These are phyloP conservation scores for Apoderus coryli DNA, from an alignment of 2,888 invertebrate species.

Conservation along the genomic window DNA sequence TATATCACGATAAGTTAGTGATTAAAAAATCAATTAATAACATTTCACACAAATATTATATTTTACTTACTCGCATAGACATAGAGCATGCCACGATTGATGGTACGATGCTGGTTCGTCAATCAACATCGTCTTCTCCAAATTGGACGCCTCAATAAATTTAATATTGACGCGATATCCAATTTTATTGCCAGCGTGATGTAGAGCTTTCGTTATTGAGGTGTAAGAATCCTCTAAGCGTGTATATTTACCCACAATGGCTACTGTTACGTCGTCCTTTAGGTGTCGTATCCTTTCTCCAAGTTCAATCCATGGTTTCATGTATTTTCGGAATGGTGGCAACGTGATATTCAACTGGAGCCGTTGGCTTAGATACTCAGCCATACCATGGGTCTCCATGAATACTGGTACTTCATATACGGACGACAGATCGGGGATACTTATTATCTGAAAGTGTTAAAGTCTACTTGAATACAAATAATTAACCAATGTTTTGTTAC, in stretches of 20 bases:
- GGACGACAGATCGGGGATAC: slow-evolving; percentile 85
- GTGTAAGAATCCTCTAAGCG: slow-evolving; percentile 89
- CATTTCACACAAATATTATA: slow-evolving; percentile 4
- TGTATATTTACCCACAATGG: slow-evolving; percentile 94
- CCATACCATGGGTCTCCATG: slow-evolving; percentile 82
- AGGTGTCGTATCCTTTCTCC: slow-evolving; percentile 74
- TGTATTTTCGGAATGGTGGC: slow-evolving; percentile 51
- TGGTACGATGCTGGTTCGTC: slow-evolving; percentile 74
- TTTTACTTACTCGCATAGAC: slow-evolving; percentile 61
- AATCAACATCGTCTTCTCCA: slow-evolving; percentile 59
- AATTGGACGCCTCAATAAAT: slow-evolving; percentile 81
- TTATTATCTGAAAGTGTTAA: slow-evolving; percentile 32
- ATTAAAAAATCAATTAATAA: slow-evolving; percentile 4
- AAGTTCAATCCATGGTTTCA: slow-evolving; percentile 82
- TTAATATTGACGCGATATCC: slow-evolving; percentile 75
- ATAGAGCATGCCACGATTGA: slow-evolving; percentile 86
- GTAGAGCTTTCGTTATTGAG: slow-evolving; percentile 87
- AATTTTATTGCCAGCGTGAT: slow-evolving; percentile 79
- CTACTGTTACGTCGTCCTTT: slow-evolving; percentile 74
- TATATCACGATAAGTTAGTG: neutral
- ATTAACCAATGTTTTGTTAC: neutral
- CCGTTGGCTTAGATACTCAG: slow-evolving; percentile 69
- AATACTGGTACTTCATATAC: slow-evolving; percentile 93
- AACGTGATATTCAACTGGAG: slow-evolving; percentile 54
- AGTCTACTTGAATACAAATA: slow-evolving; percentile 5